phyloP scores from a whole-genome alignment of 1,140 invertebrate species.

The Calycopis cecrops region DNA sequence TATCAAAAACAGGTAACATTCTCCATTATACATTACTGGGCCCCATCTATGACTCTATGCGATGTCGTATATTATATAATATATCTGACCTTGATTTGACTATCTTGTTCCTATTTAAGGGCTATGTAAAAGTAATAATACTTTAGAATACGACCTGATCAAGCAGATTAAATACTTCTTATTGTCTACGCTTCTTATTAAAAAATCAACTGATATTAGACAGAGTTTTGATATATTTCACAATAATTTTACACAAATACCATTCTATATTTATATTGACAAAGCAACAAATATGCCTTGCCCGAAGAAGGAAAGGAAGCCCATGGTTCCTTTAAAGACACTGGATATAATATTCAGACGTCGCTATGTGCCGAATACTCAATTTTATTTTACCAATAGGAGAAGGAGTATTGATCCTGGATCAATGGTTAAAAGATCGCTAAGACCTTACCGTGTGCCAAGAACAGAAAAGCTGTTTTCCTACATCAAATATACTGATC shows the following conservation, averaged over 20 bases:
- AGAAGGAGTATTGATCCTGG: constrained; percentile 40
- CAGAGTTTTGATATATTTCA: constrained; percentile 11
- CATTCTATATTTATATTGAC: not conserved
- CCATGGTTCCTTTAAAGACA: constrained; percentile 61
- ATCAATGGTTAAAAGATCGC: constrained; percentile 26
- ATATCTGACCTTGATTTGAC: too few species aligned
- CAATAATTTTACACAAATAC: constrained; percentile 1
- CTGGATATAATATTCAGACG: constrained; percentile 62
- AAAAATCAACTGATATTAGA: not conserved
- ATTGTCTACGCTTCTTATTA: too few species aligned
- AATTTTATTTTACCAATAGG: constrained; percentile 62
- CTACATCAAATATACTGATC: constrained; percentile 66
- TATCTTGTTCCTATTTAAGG: too few species aligned
- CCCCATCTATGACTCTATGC: too few species aligned
- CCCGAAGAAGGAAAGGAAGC: constrained; percentile 49
- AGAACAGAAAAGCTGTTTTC: constrained; percentile 59
- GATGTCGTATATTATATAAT: too few species aligned
- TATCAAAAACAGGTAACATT: too few species aligned
- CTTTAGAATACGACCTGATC: too few species aligned
- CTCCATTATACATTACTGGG: too few species aligned
- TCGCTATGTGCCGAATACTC: constrained; percentile 58
- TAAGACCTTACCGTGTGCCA: constrained; percentile 45
- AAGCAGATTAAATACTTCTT: too few species aligned
- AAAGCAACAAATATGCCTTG: constrained; percentile 38
- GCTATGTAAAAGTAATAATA: too few species aligned